Evolutionary conservation across 2,888 invertebrate genomes (phyloP), one percentile per base, ranked within the genome.

Genomic region (Tiliacea aurago): DNA sequence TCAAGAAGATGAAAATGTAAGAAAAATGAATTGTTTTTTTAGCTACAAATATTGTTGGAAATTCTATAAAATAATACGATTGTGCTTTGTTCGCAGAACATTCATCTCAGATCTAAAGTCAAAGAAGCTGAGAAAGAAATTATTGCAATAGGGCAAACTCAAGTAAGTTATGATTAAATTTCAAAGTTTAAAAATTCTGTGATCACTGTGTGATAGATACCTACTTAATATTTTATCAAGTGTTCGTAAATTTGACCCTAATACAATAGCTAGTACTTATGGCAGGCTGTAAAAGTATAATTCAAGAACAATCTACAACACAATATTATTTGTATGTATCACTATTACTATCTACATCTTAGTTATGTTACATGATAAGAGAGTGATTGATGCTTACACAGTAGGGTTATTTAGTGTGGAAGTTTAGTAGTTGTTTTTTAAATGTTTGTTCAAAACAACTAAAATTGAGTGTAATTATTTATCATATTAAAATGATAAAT

Each of bases 81-180:
- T 33, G 4, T 51, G 28, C 55, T 51, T 78, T 69, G 68, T 84
- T 94, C 95, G 90, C 94, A 97, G 97, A 97, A 97, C 87, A 85
- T 91, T 58, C 95, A 94, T 72, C 87, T 97, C 55, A 96, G 96
- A 89, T 93, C 93, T 59, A 97, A 97, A 93, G 96, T 97, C 59
- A 95, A 95, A 88, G 97, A 97, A 87, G 97, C 97, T 80, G 97
- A 97, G 91, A 95, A 96, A 85, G 96, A 97, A 86, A 97, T 97
- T 73, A 93, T 97, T 81, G 91, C 95, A 15, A 95, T 97, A 89
- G 97, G 97, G 55, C 96, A 96, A 90, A 95, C 95, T 84, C 97
- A 97, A 95, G 97, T 97, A 94, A 95, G 96, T 93, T 76, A 4
- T 4, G 10, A 59, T 64, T 47, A 18, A 41, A 55, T 53, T 51